Evolutionary conservation across 2,113 vertebrate genomes (phyloP).

Genomic region (Helogale parvula): DNA sequence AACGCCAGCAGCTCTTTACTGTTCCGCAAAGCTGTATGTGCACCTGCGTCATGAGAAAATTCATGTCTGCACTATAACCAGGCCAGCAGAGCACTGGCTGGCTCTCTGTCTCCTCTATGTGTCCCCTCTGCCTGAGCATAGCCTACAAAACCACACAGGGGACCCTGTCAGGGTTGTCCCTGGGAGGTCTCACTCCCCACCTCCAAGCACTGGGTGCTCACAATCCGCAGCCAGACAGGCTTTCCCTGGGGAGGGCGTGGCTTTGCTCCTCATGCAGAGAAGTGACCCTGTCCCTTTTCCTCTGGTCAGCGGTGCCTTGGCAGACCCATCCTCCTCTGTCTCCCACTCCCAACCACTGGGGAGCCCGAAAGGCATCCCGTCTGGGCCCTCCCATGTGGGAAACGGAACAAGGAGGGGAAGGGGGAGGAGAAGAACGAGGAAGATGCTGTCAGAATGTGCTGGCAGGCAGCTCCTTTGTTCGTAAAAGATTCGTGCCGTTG

Average conservation of each 20-base stretch:
- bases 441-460: neutral
- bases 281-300: fast-evolving
- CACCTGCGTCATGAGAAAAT: neutral
- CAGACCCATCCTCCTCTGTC: fast-evolving
- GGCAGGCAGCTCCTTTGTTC: neutral
- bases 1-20: fast-evolving
- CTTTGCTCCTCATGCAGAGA: neutral
- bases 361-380: neutral
- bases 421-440: neutral
- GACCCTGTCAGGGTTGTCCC: fast-evolving
- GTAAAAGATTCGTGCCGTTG: neutral
- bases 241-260: neutral
- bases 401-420: fast-evolving
- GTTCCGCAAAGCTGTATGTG: neutral
- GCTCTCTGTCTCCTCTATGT: neutral
- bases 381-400: neutral
- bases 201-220: neutral
- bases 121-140: neutral
- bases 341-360: neutral
- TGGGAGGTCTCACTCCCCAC: fast-evolving
- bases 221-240: neutral
- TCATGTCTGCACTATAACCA: too few relatives aligned
- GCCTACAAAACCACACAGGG: neutral
- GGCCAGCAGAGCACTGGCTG: neutral
- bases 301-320: fast-evolving